Conservation (phyloP, 2,113 vertebrate genomes). For the Aleadryas rufinucha region DNA sequence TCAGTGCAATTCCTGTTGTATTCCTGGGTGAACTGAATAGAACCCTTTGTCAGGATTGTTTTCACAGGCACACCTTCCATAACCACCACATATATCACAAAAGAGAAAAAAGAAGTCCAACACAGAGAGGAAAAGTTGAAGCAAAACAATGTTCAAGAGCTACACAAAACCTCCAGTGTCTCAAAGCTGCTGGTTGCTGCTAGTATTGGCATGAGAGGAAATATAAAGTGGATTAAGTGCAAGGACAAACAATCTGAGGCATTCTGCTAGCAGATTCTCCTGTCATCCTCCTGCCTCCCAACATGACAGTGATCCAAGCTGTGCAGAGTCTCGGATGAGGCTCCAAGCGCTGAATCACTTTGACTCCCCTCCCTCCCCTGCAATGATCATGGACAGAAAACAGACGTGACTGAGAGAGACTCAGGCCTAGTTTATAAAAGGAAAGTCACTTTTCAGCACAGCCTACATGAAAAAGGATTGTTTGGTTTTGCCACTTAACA, state of each 20-base stretch:
- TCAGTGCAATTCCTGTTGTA: not conserved
- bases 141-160: not conserved
- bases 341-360: conserved; percentile 40
- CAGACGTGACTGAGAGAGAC: not conserved
- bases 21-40: not conserved
- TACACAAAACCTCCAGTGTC: conserved; percentile 53
- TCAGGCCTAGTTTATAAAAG: not conserved
- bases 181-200: conserved; percentile 37
- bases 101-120: not conserved
- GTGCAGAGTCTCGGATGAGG: conserved; percentile 13
- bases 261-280: conserved; percentile 23
- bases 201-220: conserved; percentile 46
- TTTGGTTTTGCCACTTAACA: not conserved
- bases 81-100: conserved; percentile 33
- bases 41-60: conserved; percentile 30
- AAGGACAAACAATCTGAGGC: conserved; percentile 49
- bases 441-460: conserved; percentile 1
- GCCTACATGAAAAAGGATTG: not conserved
- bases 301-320: conserved; percentile 31
- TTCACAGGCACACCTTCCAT: conserved; percentile 48
- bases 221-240: conserved; percentile 46
- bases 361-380: not conserved
- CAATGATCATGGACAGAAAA: not conserved
- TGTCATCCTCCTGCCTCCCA: conserved; percentile 28
- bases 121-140: conserved; percentile 23